Conservation (phyloP, 2,888 invertebrate genomes). For the Synanthedon myopaeformis region DNA sequence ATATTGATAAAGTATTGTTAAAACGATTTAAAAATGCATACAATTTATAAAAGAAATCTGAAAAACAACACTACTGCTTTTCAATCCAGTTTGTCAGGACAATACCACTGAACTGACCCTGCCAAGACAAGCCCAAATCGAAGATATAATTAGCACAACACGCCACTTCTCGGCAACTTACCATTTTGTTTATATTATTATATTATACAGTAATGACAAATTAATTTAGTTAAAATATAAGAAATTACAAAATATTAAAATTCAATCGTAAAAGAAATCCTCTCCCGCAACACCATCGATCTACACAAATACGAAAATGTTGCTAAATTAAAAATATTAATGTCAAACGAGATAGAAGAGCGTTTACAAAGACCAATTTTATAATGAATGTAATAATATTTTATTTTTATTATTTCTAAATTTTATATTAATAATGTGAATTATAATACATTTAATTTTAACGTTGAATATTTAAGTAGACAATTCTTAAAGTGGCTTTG, state of each 20-base stretch:
- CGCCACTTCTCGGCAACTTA: constrained; percentile 10
- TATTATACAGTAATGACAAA: constrained; percentile 3
- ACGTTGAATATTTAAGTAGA: too few relatives aligned
- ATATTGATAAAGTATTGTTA: too few relatives aligned
- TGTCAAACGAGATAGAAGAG: background rate
- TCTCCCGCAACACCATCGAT: constrained; percentile 8
- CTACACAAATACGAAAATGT: constrained; percentile 8
- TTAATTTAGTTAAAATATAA: background rate
- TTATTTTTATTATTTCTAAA: too few relatives aligned
- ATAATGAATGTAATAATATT: too few relatives aligned
- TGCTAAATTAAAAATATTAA: constrained; percentile 3
- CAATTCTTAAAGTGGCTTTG: too few relatives aligned
- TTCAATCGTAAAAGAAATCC: constrained; percentile 9
- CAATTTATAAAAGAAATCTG: background rate
- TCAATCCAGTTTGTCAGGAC: background rate
- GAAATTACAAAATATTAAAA: constrained; percentile 1
- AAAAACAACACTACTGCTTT: background rate
- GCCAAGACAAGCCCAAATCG: background rate
- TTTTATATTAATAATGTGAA: too few relatives aligned
- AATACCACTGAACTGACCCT: background rate
- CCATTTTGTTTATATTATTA: constrained; percentile 18
- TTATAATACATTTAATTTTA: too few relatives aligned
- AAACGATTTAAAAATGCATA: too few relatives aligned
- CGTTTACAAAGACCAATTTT: background rate
- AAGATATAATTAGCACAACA: constrained; percentile 9